Base-by-base conservation (phyloP, 2,888 invertebrate species). In the Danaus chrysippus region DNA sequence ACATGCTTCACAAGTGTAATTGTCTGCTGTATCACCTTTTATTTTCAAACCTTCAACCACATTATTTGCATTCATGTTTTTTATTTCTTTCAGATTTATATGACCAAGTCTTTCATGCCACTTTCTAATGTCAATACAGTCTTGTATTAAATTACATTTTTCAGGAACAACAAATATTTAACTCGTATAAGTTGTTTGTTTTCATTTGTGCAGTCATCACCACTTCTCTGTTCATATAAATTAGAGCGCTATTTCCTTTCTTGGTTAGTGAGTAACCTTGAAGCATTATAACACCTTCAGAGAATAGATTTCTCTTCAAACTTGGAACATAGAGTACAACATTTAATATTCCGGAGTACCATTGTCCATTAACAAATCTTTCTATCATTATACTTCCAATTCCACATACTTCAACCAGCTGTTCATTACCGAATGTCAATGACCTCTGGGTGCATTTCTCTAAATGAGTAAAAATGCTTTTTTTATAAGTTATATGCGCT, bases 361-460 rank as follows among this genome's bases (percentile, higher is more conserved):
- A 75, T 58, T 70, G 63, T 60, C 65, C 72, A 64, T 75, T 71
- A 0, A 73, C 66, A 56, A 56, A 62, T 64, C 65, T 71, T 1
- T 70, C 34, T 54, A 76, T 73, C 15, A 73, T 13, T 0, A 75
- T 49, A 6, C 42, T 70, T 8, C 75, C 74, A 6, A 59, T 55
- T 0, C 73, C 76, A 57, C 3, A 6, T 1, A 76, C 73, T 67
- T 73, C 62, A 0, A 73, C 10, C 0, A 13, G 8, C 1, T 73
- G 58, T 62, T 72, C 44, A 17, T 76, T 73, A 13, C 72, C 73
- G 12, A 75, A 66, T 58, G 44, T 70, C 41, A 75, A 42, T 49
- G 63, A 52, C 54, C 62, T 69, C n/a, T 69, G 55, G n/a, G 41
- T 60, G 41, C 62, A 70, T 23, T 70, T 61, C 12, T 43, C 15